These are phyloP conservation scores for Caradrina kadenii DNA, from an alignment of 2,888 invertebrate genomes.

Conservation along the genomic window DNA sequence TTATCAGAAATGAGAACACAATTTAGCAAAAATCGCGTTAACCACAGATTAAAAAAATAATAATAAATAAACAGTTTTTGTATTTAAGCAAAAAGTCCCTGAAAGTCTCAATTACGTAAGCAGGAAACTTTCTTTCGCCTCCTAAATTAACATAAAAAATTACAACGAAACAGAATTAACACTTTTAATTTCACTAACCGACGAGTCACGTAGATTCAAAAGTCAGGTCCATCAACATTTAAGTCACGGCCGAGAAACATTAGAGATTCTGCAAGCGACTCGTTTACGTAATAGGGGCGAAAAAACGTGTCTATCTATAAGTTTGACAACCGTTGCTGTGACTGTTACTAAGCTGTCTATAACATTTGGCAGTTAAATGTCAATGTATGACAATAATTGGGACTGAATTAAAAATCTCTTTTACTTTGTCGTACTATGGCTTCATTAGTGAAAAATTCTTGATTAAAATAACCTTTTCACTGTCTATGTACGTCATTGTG, in stretches of 20 bases:
- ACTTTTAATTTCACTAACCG: conserved; percentile 64
- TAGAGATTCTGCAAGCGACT: conserved; percentile 50
- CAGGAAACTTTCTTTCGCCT: conserved; percentile 30
- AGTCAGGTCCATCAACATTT: conserved; percentile 43
- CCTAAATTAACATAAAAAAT: conserved; percentile 44
- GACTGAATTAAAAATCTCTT: background rate
- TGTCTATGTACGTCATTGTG: conserved; percentile 10
- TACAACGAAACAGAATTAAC: conserved; percentile 44
- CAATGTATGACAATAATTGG: conserved; percentile 7
- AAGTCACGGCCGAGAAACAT: conserved; percentile 54
- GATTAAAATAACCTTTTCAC: background rate
- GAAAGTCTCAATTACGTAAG: conserved; percentile 35
- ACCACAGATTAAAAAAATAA: too few relatives aligned
- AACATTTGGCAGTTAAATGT: background rate
- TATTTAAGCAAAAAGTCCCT: conserved; percentile 5
- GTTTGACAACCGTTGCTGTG: conserved; percentile 29
- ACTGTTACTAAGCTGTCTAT: background rate
- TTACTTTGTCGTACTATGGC: conserved; percentile 4
- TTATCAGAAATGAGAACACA: background rate
- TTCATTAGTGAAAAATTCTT: conserved; percentile 18
- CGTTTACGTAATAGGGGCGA: conserved; percentile 55
- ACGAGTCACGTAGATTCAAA: conserved; percentile 54
- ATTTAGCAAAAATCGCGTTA: background rate
- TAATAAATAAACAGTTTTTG: background rate
- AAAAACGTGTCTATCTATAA: conserved; percentile 11